Conservation (phyloP, 2,113 vertebrate genomes). For the Serilophus lunatus region DNA sequence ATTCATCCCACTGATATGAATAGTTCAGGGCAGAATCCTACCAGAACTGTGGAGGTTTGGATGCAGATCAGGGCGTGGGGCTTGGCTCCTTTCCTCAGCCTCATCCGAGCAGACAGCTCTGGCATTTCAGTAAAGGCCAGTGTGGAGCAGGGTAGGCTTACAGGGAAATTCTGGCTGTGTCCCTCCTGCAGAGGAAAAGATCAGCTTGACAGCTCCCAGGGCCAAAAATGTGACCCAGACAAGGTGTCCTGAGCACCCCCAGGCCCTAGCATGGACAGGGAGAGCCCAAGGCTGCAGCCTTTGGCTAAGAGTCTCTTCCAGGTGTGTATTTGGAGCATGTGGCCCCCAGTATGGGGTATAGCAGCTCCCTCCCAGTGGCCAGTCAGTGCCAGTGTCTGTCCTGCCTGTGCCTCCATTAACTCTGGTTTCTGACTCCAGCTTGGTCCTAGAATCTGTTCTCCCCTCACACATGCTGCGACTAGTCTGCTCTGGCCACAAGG, state of each 20-base stretch:
- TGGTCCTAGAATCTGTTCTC: conserved; percentile 79
- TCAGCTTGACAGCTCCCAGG: neutral
- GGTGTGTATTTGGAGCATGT: neutral
- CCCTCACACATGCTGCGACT: conserved; percentile 78
- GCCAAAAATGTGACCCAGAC: neutral
- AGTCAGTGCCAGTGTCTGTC: neutral
- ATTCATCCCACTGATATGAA: neutral
- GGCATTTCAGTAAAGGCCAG: neutral
- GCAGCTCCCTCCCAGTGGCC: neutral
- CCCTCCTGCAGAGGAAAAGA: neutral
- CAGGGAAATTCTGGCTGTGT: neutral
- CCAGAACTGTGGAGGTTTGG: neutral
- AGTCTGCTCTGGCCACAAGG: conserved; percentile 75
- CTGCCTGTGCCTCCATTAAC: neutral
- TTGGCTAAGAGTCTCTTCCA: neutral
- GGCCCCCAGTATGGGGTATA: accelerated
- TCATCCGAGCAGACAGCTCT: conserved; percentile 6
- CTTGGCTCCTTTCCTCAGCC: neutral
- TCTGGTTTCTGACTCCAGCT: conserved; percentile 66
- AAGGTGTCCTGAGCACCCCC: neutral
- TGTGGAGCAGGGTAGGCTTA: accelerated
- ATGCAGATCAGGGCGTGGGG: neutral
- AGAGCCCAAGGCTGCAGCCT: neutral
- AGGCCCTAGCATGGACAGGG: neutral
- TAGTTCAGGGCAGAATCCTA: neutral